These are phyloP conservation scores for Bubo bubo DNA, from an alignment of 2,113 vertebrate species.

Conservation along the genomic window DNA sequence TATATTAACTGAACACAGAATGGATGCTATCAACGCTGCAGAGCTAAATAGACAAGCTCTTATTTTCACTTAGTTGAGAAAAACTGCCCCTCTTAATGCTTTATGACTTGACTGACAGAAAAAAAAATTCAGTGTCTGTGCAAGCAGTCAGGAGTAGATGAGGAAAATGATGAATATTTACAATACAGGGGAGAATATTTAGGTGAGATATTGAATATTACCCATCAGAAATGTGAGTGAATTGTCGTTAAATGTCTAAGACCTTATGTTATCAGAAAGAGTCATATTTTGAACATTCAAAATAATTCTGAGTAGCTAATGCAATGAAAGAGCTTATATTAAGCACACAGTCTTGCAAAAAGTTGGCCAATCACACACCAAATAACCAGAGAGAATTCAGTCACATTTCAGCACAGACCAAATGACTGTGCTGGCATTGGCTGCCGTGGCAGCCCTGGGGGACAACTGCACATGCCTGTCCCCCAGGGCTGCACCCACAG, in stretches of 20 bases:
- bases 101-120: slow-evolving; percentile 24
- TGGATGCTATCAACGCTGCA: not conserved
- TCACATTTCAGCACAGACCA: not conserved
- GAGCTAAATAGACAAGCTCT: slow-evolving; percentile 7
- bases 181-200: not conserved
- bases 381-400: not conserved
- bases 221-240: not conserved
- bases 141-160: not conserved
- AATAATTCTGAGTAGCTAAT: not conserved
- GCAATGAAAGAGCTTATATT: not conserved
- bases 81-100: slow-evolving; percentile 23
- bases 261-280: not conserved
- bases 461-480: not conserved
- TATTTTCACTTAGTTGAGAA: slow-evolving; percentile 37
- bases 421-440: not conserved
- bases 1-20: not conserved
- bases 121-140: slow-evolving; percentile 13
- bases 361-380: not conserved
- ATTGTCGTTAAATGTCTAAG: slow-evolving; percentile 18
- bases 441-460: not conserved
- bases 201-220: slow-evolving; percentile 5
- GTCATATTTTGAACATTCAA: not conserved
- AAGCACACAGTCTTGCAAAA: not conserved
- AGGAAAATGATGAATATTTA: slow-evolving; percentile 36
- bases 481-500: not conserved